phyloP scores from a whole-genome alignment of 2,797 vertebrate species.

The Enteromius anoplus region DNA sequence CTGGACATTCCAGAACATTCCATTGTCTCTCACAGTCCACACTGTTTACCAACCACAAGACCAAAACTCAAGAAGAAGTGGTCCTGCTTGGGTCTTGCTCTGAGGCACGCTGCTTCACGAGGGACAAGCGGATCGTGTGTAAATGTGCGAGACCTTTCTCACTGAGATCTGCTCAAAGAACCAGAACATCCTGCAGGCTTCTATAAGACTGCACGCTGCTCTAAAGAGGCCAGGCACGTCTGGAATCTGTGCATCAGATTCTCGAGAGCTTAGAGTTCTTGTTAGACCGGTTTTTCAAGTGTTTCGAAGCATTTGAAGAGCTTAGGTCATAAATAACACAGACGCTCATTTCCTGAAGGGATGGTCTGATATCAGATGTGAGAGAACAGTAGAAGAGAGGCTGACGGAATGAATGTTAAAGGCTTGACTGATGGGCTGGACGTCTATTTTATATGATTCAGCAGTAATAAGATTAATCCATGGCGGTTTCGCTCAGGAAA shows the following conservation, averaged over 20 bases:
- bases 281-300: slow-evolving; percentile 35
- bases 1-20: slow-evolving; percentile 6
- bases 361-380: neutral
- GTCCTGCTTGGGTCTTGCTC: neutral
- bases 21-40: slow-evolving; percentile 17
- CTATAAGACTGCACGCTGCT: neutral
- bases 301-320: neutral
- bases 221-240: neutral
- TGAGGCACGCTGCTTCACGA: neutral
- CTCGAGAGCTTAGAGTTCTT: slow-evolving; percentile 23
- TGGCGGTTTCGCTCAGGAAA: neutral
- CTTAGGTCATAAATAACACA: neutral
- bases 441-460: neutral
- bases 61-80: neutral
- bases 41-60: slow-evolving; percentile 30
- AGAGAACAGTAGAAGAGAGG: neutral
- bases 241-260: slow-evolving; percentile 19
- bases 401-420: neutral
- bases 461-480: neutral
- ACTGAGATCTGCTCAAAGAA: slow-evolving; percentile 14
- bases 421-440: neutral
- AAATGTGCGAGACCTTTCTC: slow-evolving; percentile 21
- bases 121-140: neutral
- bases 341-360: slow-evolving; percentile 34
- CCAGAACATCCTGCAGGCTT: slow-evolving; percentile 6